Evolutionary conservation across 2,888 invertebrate species (phyloP).

Genomic region (Dasypogon diadema): DNA sequence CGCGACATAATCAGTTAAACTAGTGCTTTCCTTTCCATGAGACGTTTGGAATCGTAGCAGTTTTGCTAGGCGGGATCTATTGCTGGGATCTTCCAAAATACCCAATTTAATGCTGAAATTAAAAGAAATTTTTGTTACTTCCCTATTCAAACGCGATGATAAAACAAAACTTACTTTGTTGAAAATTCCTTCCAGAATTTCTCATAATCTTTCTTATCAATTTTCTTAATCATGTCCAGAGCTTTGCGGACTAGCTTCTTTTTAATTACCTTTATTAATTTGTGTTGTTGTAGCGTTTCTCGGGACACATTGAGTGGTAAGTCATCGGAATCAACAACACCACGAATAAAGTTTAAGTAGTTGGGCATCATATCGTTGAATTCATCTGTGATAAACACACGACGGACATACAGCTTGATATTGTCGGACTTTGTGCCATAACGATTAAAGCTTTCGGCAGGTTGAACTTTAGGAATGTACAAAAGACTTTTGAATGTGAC

Average conservation of each 20-base stretch:
- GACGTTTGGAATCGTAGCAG: constrained; percentile 92
- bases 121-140: constrained; percentile 4
- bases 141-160: neutral
- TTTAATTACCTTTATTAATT: constrained; percentile 98
- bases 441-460: constrained; percentile 93
- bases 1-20: constrained; percentile 88
- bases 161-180: constrained; percentile 86
- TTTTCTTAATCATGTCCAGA: constrained; percentile 97
- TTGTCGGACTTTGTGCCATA: constrained; percentile 95
- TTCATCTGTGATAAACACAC: constrained; percentile 99
- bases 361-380: constrained; percentile 99
- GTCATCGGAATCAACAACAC: constrained; percentile 99
- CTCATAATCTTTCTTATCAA: constrained; percentile 88
- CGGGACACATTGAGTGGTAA: constrained; percentile 97
- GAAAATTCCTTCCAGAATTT: constrained; percentile 99
- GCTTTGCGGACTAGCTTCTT: constrained; percentile 98
- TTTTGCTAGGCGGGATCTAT: constrained; percentile 95
- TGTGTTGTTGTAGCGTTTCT: constrained; percentile 98
- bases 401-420: constrained; percentile 96
- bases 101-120: constrained; percentile 87
- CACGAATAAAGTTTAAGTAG: constrained; percentile 94
- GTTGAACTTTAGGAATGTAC: constrained; percentile 92
- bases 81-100: constrained; percentile 97
- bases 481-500: constrained; percentile 98
- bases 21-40: constrained; percentile 75